A percentile compares a stretch with the other conserved stretches of the same genome.
Conservation (phyloP, 35 echinoderm and acorn worm genomes). For the Holothuria glaberrima region DNA sequence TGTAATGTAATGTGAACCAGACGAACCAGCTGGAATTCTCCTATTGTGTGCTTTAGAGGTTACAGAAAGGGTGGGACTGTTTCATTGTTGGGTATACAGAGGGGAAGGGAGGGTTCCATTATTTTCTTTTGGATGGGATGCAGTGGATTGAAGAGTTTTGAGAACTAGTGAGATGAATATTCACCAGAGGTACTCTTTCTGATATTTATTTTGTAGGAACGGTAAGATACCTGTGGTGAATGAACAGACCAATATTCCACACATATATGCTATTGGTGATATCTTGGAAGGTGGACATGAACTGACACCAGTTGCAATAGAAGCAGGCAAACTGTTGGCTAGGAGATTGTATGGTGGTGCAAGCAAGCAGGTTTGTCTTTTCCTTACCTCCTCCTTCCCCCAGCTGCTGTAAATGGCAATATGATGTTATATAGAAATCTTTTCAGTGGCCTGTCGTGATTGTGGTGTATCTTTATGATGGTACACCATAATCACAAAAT, state of each 20-base stretch:
- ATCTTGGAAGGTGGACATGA: constrained; percentile 88
- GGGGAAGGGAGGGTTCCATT: no score
- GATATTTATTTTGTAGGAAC: constrained; percentile 67
- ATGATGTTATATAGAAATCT: no score
- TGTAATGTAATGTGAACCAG: no score
- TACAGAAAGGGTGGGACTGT: no score
- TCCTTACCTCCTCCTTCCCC: not conserved
- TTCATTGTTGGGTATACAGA: no score
- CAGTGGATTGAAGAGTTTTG: no score
- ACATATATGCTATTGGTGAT: constrained; percentile 96
- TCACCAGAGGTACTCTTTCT: not conserved
- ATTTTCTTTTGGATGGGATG: no score
- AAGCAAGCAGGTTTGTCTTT: constrained; percentile 53
- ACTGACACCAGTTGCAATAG: constrained; percentile 92
- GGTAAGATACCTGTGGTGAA: constrained; percentile 79
- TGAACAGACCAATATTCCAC: constrained; percentile 95
- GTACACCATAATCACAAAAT: not conserved
- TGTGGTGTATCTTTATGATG: not conserved
- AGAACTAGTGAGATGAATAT: not conserved
- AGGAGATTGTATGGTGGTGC: constrained; percentile 78
- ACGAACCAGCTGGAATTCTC: no score
- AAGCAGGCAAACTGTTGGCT: constrained; percentile 80
- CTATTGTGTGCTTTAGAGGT: no score
- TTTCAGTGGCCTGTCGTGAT: not conserved
- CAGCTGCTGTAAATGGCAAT: no score